Conservation (phyloP, 2,113 vertebrate species). For the human (Homo sapiens) region DNA sequence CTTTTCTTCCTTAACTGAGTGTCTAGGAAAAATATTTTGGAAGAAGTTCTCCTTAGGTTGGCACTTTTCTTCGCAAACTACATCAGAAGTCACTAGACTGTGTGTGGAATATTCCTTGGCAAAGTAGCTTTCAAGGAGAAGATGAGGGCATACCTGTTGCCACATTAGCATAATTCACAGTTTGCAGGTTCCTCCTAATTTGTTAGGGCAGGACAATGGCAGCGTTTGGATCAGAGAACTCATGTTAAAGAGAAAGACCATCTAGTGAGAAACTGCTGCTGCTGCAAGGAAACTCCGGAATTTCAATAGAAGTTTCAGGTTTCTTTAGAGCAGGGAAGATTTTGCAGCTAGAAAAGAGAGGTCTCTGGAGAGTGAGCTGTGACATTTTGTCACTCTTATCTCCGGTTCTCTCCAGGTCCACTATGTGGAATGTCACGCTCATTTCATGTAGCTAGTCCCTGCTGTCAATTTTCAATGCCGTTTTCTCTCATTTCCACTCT, state of each 20-base stretch:
- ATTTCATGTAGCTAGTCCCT: neutral
- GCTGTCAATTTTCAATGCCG: neutral
- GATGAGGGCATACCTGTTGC: neutral
- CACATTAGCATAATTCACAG: neutral
- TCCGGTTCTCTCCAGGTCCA: neutral
- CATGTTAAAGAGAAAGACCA: neutral
- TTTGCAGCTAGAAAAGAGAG: neutral
- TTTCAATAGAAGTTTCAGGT: neutral
- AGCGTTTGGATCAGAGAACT: neutral
- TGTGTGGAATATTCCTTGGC: neutral
- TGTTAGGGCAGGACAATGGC: neutral
- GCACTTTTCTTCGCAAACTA: neutral
- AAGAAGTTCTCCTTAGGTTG: neutral
- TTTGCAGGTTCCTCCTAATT: neutral
- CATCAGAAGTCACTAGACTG: neutral
- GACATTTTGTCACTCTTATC: neutral
- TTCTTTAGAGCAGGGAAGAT: neutral
- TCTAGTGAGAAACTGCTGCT: neutral
- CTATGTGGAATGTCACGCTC: neutral
- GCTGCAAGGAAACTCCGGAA: neutral
- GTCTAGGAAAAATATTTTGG: neutral
- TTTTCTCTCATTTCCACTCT: slow-evolving; percentile 15
- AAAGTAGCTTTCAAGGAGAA: neutral
- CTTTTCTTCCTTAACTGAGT: neutral
- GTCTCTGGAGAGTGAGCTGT: neutral